phyloP scores from a whole-genome alignment of 2,113 vertebrate genomes.

The Chauna torquata region DNA sequence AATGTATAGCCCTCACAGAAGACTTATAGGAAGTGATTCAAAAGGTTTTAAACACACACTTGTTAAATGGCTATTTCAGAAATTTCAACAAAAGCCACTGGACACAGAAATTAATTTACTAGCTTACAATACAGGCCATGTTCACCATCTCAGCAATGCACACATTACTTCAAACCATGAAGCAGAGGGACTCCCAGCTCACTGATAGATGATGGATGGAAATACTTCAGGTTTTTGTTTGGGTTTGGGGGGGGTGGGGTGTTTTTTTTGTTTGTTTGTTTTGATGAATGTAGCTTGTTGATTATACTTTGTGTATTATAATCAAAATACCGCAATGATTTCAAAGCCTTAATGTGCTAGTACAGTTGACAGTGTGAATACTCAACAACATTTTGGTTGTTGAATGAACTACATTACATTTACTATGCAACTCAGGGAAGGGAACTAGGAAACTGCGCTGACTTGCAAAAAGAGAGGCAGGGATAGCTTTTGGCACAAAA shows the following conservation, averaged over 20 bases:
- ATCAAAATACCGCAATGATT: neutral
- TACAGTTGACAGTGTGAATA: neutral
- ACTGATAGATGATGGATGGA: neutral
- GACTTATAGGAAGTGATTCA: neutral
- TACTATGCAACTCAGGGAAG: neutral
- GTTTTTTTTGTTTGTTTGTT: no score
- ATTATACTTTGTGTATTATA: neutral
- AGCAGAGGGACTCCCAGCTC: neutral
- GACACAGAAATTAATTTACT: neutral
- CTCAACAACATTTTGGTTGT: neutral
- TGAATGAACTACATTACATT: neutral
- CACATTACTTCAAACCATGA: neutral
- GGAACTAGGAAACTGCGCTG: neutral
- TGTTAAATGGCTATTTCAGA: neutral
- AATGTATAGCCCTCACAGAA: neutral
- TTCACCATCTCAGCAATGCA: neutral
- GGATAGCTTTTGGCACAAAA: neutral
- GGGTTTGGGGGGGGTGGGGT: neutral
- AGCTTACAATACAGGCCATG: neutral
- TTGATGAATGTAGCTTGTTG: neutral
- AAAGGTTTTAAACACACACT: neutral
- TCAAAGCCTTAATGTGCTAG: neutral
- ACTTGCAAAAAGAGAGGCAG: neutral
- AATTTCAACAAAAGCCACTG: neutral
- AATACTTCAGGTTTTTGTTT: neutral